Evolutionary conservation across 2,113 vertebrate genomes (phyloP).

Genomic region (Taxidea taxus): DNA sequence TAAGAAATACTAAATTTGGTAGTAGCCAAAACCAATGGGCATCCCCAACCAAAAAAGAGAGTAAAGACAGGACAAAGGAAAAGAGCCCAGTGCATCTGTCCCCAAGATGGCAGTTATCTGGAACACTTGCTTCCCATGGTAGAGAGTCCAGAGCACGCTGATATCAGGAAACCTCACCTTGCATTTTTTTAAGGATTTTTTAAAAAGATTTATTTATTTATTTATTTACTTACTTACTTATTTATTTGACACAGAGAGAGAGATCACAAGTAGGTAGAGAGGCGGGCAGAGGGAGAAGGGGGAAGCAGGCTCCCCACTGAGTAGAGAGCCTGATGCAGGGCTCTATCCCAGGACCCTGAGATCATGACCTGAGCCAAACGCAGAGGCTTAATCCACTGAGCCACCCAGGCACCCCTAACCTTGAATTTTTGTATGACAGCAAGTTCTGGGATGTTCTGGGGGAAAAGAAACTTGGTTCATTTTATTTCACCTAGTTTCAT

Average conservation of each 20-base stretch:
- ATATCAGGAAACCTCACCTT: background rate
- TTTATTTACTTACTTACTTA: too few species aligned
- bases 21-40: background rate
- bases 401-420: too few species aligned
- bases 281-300: too few species aligned
- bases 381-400: too few species aligned
- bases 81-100: background rate
- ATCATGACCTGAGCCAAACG: too few species aligned
- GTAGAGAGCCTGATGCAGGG: too few species aligned
- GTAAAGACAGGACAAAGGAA: background rate
- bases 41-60: background rate
- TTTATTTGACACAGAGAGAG: too few species aligned
- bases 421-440: rapidly evolving
- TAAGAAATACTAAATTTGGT: background rate
- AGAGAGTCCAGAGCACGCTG: too few species aligned
- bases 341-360: too few species aligned
- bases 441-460: background rate
- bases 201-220: too few species aligned
- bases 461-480: background rate
- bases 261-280: too few species aligned
- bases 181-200: background rate
- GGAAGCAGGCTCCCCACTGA: too few species aligned
- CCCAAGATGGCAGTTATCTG: background rate
- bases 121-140: background rate
- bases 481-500: background rate